phyloP scores from a whole-genome alignment of 2,113 vertebrate species.

The Anoplopoma fimbria region DNA sequence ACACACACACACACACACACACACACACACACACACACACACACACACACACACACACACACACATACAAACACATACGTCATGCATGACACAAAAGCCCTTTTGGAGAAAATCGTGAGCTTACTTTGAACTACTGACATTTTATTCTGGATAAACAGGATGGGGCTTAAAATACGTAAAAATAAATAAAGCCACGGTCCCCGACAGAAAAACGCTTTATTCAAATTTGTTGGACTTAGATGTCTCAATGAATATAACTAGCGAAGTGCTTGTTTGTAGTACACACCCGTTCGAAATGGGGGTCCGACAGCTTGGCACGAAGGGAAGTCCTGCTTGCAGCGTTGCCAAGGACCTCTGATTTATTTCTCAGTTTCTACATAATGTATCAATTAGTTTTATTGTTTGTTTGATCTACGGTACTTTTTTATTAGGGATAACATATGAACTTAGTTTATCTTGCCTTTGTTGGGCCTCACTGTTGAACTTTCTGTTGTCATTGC shows the following conservation, averaged over 20 bases:
- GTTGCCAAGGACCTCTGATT: no score
- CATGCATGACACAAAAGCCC: background rate
- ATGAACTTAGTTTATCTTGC: no score
- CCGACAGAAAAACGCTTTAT: slow-evolving; percentile 23
- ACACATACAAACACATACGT: background rate
- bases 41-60: background rate
- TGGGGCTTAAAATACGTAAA: slow-evolving; percentile 44
- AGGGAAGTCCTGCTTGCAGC: no score
- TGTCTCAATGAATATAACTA: slow-evolving; percentile 8
- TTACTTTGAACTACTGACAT: slow-evolving; percentile 33
- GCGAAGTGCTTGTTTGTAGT: background rate
- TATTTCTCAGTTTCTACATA: no score
- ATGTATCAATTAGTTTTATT: no score
- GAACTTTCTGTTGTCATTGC: no score
- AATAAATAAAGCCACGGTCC: slow-evolving; percentile 12
- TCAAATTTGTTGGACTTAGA: slow-evolving; percentile 14
- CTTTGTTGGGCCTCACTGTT: no score
- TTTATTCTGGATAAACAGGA: slow-evolving; percentile 47
- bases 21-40: slow-evolving; percentile 1
- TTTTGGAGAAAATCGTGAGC: slow-evolving; percentile 24
- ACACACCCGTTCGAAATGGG: background rate
- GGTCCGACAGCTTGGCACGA: no score
- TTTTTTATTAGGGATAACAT: no score
- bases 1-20: background rate
- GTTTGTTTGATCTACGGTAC: no score